Conservation (phyloP, 1,140 invertebrate genomes). For the Nasonia giraulti region DNA sequence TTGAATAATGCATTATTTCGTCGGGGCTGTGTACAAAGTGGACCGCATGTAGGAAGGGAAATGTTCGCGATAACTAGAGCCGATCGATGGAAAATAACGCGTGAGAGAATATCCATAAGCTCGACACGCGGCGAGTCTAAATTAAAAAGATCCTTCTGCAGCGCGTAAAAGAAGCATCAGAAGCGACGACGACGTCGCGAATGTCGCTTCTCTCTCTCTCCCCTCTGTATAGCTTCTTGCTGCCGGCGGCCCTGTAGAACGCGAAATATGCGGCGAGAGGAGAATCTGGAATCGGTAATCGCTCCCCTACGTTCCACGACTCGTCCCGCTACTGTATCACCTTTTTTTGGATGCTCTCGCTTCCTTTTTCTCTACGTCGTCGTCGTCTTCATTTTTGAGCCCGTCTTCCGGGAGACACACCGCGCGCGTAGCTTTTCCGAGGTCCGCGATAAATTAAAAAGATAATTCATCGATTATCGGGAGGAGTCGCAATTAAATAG, state of each 20-base stretch:
- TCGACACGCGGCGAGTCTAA: not conserved
- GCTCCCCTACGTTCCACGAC: constrained; percentile 21
- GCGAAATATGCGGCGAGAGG: constrained; percentile 65
- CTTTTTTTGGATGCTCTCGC: constrained; percentile 48
- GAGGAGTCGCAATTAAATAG: constrained; percentile 37
- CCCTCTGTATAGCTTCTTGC: constrained; percentile 23
- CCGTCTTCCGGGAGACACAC: constrained; percentile 41
- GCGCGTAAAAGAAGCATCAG: not conserved
- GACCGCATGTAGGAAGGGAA: not conserved
- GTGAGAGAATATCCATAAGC: no score
- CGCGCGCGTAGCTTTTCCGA: constrained; percentile 5
- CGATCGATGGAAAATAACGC: no score
- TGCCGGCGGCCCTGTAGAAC: constrained; percentile 57
- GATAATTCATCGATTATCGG: constrained; percentile 55
- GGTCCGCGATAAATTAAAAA: constrained; percentile 54
- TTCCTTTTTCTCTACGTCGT: constrained; percentile 33
- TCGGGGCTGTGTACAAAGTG: constrained; percentile 31
- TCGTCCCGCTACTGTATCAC: constrained; percentile 53
- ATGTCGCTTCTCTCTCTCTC: constrained; percentile 47
- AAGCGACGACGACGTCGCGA: constrained; percentile 28
- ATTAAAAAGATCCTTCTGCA: not conserved
- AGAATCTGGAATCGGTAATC: constrained; percentile 57
- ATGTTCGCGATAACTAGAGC: not conserved
- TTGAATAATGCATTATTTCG: not conserved
- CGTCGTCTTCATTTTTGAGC: constrained; percentile 30